Percentiles rank a stretch among this genome's conserved stretches.
Conservation (phyloP, 2,797 vertebrate species). For the Chromis chromis region DNA sequence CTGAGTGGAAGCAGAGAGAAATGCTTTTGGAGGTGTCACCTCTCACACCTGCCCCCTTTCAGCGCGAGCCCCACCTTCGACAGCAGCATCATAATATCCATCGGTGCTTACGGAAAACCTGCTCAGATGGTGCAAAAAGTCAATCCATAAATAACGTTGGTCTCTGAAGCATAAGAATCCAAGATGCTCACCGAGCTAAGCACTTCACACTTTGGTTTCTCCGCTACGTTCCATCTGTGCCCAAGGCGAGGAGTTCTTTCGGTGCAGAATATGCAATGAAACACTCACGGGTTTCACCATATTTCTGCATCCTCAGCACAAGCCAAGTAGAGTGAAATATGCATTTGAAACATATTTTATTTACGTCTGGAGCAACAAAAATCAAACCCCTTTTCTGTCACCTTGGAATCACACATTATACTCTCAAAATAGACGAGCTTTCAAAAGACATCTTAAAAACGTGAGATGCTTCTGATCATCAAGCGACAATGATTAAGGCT, state of each 20-base stretch:
- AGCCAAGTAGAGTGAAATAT: slow-evolving; percentile 52
- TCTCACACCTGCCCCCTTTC: slow-evolving; percentile 48
- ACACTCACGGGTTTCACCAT: slow-evolving; percentile 24
- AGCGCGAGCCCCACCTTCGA: not conserved
- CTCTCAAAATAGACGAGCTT: slow-evolving; percentile 4
- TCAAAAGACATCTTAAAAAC: slow-evolving; percentile 11
- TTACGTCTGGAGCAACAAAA: slow-evolving; percentile 47
- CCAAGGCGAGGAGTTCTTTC: slow-evolving; percentile 27
- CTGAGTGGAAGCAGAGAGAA: slow-evolving; percentile 20
- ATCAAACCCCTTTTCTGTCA: slow-evolving; percentile 42
- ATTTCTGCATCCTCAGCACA: slow-evolving; percentile 59
- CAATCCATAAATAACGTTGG: slow-evolving; percentile 56
- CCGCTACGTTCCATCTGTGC: slow-evolving; percentile 49
- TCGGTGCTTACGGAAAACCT: slow-evolving; percentile 16
- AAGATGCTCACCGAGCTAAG: slow-evolving; percentile 53
- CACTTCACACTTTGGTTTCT: slow-evolving; percentile 59
- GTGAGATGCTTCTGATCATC: not conserved
- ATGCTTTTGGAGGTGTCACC: slow-evolving; percentile 48
- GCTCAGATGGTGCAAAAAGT: slow-evolving; percentile 30
- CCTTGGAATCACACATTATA: slow-evolving; percentile 40
- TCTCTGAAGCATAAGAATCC: slow-evolving; percentile 57
- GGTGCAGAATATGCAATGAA: slow-evolving; percentile 50
- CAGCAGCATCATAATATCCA: not conserved
- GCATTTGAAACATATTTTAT: slow-evolving; percentile 71
- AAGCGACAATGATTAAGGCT: not conserved